phyloP scores from a whole-genome alignment of 2,113 vertebrate genomes.

The Mustela nigripes region DNA sequence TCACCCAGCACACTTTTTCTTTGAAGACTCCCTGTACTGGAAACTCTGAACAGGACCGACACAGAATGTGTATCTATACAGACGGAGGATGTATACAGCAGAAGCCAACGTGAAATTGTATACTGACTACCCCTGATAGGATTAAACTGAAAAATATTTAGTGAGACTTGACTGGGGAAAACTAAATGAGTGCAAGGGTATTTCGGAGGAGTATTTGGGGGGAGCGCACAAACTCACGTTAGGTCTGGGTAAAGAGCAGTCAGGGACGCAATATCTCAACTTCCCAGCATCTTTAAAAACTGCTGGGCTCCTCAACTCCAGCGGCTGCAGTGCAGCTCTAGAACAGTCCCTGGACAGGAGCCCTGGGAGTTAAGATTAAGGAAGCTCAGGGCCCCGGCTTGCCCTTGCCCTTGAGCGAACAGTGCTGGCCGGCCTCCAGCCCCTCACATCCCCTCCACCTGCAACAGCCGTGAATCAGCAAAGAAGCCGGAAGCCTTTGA shows the following conservation, averaged over 20 bases:
- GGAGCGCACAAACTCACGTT: background rate
- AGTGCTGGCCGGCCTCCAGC: background rate
- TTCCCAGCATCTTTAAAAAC: background rate
- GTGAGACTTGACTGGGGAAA: conserved; percentile 7
- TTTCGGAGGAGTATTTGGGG: background rate
- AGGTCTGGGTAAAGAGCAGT: background rate
- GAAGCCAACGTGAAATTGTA: background rate
- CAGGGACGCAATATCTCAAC: background rate
- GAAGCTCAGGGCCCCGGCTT: background rate
- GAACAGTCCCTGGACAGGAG: background rate
- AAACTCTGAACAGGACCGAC: background rate
- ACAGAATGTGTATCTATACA: background rate
- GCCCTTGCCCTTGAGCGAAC: background rate
- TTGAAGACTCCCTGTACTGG: background rate
- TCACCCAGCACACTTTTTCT: background rate
- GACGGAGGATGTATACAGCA: background rate
- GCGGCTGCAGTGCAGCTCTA: background rate
- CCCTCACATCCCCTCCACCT: background rate
- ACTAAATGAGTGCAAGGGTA: background rate
- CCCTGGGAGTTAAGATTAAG: background rate
- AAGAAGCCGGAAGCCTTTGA: background rate
- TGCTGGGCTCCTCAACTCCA: background rate
- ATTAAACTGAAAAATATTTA: background rate
- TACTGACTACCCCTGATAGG: background rate
- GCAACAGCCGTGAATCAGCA: background rate